A percentile compares a stretch with the other conserved stretches of the same genome.
These are phyloP conservation scores for Spilarctia lutea DNA, from an alignment of 2,888 invertebrate genomes.

Conservation along the genomic window DNA sequence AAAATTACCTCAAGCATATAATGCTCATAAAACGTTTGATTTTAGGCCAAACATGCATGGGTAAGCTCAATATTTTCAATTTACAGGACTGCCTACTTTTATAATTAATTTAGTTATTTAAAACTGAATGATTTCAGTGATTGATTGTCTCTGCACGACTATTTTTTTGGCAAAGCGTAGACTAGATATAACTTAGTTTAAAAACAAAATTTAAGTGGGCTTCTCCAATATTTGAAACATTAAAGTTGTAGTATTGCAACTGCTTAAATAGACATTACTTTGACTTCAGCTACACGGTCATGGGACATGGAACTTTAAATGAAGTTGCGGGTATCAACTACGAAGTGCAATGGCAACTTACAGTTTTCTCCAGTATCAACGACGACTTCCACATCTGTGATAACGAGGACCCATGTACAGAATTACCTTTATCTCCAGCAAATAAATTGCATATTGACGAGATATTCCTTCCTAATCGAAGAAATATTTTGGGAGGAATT, in stretches of 20 bases:
- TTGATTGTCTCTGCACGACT: neutral
- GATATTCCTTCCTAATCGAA: conserved; percentile 76
- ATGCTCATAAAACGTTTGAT: conserved; percentile 71
- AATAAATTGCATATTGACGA: conserved; percentile 73
- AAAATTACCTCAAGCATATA: conserved; percentile 68
- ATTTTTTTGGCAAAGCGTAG: neutral
- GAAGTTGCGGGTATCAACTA: conserved; percentile 43
- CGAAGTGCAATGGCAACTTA: conserved; percentile 75
- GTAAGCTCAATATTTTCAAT: conserved; percentile 51
- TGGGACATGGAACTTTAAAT: conserved; percentile 69
- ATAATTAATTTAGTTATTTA: neutral
- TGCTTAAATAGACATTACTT: neutral
- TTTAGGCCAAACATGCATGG: conserved; percentile 69
- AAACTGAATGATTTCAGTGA: neutral
- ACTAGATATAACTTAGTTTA: neutral
- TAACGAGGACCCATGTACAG: conserved; percentile 64
- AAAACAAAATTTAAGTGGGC: no score
- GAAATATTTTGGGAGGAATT: conserved; percentile 76
- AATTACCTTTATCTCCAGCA: conserved; percentile 56
- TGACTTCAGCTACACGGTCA: conserved; percentile 69
- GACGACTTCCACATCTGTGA: conserved; percentile 76
- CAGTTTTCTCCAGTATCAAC: conserved; percentile 63
- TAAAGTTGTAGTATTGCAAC: neutral
- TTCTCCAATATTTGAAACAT: neutral
- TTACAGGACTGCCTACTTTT: neutral